Evolutionary conservation across 2,797 vertebrate species (phyloP), one percentile per base, ranked within the genome.

Genomic region (Dendrocincla tyrannina): DNA sequence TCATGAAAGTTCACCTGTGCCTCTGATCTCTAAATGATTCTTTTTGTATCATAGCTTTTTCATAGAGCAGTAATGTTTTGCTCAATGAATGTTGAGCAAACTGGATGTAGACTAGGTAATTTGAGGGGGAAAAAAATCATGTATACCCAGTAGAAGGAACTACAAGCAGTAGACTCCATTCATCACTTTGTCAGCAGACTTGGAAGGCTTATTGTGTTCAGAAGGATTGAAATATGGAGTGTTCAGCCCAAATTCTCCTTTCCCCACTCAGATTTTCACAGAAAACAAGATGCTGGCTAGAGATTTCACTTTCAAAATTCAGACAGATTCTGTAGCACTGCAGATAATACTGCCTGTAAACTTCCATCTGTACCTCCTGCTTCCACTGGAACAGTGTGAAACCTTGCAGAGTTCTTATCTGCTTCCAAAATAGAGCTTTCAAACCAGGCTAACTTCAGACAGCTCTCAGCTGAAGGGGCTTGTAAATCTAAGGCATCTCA

Each of bases 331-430:
- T 66, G n/a, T 89, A 76, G 88, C 27, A 35, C 55, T 86, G 69
- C 39, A 63, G 82, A 89, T 86, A 88, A 88, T 89, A 30, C 82
- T 91, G 85, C 82, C 73, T 81, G 73, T 94, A 95, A 94, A 91
- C 85, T 92, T 95, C 91, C 87, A 88, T 89, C 92, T 94, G 85
- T 37, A 91, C 91, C 91, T 92, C 93, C 93, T 96, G 93, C 83
- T 79, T 96, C 83, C 59, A 7, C 37, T 75, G 88, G 85, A 93
- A 62, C 89, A 78, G 87, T 49, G 55, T 59, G 92, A 96, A 96
- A 49, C 82, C 91, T 92, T 59, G 39, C 79, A 62, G 53, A 62
- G 62, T 53, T 84, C 91, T 94, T 84, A 72, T 83, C 85, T 91
- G 39, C 62, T 83, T 96, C 92, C 95, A 93, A 92, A 96, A 91